Conservation (phyloP, 1,140 invertebrate species). For the Laupala kohalensis region DNA sequence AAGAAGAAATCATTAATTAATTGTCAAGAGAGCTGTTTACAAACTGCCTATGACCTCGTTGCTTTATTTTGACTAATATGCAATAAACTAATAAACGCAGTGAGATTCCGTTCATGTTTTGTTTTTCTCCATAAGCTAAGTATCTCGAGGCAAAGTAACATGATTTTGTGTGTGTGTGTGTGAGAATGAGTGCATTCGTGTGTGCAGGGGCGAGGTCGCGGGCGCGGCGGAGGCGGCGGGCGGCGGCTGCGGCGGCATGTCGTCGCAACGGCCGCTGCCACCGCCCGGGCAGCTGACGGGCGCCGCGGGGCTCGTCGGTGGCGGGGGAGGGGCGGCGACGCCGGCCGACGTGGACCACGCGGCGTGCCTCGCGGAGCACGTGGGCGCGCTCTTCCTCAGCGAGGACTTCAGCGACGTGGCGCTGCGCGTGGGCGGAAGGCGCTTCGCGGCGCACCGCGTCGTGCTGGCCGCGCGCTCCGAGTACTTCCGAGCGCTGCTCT, state of each 20-base stretch:
- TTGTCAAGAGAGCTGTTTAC: too few species aligned
- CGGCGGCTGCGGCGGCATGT: too few species aligned
- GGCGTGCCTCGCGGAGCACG: slow-evolving; percentile 51
- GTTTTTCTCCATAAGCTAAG: too few species aligned
- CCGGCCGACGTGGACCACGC: slow-evolving; percentile 42
- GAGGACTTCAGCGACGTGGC: slow-evolving; percentile 86
- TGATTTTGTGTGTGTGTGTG: too few species aligned
- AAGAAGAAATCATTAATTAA: too few species aligned
- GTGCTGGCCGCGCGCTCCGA: slow-evolving; percentile 87
- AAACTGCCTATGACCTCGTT: too few species aligned
- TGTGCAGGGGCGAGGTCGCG: background rate
- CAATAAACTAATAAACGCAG: too few species aligned
- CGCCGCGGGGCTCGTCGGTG: slow-evolving; percentile 69
- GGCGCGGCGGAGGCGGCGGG: too few species aligned
- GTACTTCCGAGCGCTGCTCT: slow-evolving; percentile 82
- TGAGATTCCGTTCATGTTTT: too few species aligned
- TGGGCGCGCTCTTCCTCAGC: slow-evolving; percentile 69
- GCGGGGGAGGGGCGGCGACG: slow-evolving; percentile 16
- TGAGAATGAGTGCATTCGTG: background rate
- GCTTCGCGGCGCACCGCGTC: slow-evolving; percentile 77
- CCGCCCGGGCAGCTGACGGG: slow-evolving; percentile 90
- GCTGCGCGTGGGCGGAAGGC: slow-evolving; percentile 70
- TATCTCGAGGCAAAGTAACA: too few species aligned
- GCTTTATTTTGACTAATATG: too few species aligned
- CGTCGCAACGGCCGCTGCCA: too few species aligned